phyloP scores from a whole-genome alignment of 1,140 invertebrate genomes.

The Chymomyza costata region DNA sequence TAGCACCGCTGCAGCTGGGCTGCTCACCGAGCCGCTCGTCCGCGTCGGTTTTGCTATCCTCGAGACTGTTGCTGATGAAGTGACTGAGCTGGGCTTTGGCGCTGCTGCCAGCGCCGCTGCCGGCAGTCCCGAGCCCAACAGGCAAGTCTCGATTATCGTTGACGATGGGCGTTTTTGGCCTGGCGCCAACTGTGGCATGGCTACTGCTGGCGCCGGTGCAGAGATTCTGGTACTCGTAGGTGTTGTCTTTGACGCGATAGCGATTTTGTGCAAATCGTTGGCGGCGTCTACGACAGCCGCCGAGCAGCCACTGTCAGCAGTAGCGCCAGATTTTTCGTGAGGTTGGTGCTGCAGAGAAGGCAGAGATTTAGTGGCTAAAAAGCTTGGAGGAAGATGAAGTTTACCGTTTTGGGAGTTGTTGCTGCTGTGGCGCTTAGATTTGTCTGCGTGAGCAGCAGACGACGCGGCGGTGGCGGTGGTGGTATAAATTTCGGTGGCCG shows the following conservation, averaged over 20 bases:
- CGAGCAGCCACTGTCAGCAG: conserved; percentile 74
- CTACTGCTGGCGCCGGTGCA: conserved; percentile 14
- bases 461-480: conserved; percentile 70
- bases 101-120: conserved; percentile 4
- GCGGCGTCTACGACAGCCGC: conserved; percentile 62
- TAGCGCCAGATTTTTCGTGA: conserved; percentile 73
- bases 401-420: conserved; percentile 41
- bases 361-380: background rate
- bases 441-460: conserved; percentile 66
- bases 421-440: conserved; percentile 46
- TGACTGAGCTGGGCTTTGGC: conserved; percentile 57
- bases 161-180: conserved; percentile 56
- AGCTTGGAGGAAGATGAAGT: background rate
- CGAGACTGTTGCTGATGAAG: conserved; percentile 74
- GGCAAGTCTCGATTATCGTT: conserved; percentile 75
- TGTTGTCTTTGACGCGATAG: conserved; percentile 60
- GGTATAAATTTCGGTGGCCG: conserved; percentile 66
- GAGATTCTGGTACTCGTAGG: conserved; percentile 58
- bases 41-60: conserved; percentile 76
- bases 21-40: conserved; percentile 25
- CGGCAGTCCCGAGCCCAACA: conserved; percentile 64
- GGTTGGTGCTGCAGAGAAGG: conserved; percentile 30
- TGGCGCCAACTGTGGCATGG: conserved; percentile 6
- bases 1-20: conserved; percentile 38
- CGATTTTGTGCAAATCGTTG: conserved; percentile 58